A percentile compares a stretch with the other conserved stretches of the same genome.
Conservation (phyloP, 2,888 invertebrate genomes). For the Notodonta ziczac region DNA sequence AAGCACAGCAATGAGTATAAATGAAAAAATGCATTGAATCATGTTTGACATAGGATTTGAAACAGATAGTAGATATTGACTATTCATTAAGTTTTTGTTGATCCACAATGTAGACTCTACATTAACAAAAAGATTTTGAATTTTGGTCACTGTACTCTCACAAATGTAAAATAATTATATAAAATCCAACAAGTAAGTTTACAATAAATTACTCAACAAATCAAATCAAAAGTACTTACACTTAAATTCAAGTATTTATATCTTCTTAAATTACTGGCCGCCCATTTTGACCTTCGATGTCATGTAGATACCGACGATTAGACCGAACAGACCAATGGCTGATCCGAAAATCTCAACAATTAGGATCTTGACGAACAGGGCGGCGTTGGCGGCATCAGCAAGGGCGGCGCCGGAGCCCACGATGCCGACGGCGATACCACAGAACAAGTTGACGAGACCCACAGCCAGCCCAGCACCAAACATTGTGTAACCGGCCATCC, state of each 20-base stretch:
- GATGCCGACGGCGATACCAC: slow-evolving; percentile 97
- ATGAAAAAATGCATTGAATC: too few relatives aligned
- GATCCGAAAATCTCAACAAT: slow-evolving; percentile 99
- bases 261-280: slow-evolving; percentile 81
- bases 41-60: too few relatives aligned
- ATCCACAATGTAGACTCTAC: too few relatives aligned
- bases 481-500: slow-evolving; percentile 95
- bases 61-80: too few relatives aligned
- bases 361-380: slow-evolving; percentile 98
- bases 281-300: slow-evolving; percentile 93
- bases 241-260: slow-evolving; percentile 66
- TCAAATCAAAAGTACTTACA: slow-evolving; percentile 63
- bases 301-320: slow-evolving; percentile 99
- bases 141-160: too few relatives aligned
- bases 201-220: not conserved
- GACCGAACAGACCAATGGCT: slow-evolving; percentile 99
- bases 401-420: slow-evolving; percentile 99
- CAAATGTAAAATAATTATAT: too few relatives aligned
- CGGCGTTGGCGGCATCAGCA: slow-evolving; percentile 98
- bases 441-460: slow-evolving; percentile 97
- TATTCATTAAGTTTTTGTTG: too few relatives aligned
- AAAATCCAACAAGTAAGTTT: too few relatives aligned
- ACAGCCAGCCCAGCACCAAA: slow-evolving; percentile 98
- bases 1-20: too few relatives aligned
- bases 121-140: too few relatives aligned